Evolutionary conservation across 2,113 vertebrate genomes (phyloP).

Genomic region (Cebidichthys violaceus): DNA sequence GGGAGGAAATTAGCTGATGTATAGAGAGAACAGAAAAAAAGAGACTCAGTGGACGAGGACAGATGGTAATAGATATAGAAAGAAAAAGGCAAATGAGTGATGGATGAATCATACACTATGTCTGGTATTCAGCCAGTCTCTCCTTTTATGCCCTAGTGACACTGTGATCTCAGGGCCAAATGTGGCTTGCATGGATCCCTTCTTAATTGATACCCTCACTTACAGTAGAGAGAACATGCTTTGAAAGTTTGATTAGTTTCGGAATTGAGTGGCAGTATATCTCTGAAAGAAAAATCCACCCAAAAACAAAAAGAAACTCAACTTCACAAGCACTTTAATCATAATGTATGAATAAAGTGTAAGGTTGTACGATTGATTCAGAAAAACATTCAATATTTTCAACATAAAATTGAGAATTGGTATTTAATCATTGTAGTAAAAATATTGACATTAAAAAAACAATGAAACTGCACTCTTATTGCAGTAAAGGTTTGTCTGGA

Average conservation of each 20-base stretch:
- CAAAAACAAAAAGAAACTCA: not conserved
- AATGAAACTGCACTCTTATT: not conserved
- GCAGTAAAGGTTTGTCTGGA: not conserved
- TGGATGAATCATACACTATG: conserved; percentile 38
- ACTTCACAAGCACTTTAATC: not conserved
- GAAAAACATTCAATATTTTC: not conserved
- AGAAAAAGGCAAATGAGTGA: conserved; percentile 33
- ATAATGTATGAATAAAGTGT: not conserved
- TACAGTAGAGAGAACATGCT: conserved; percentile 7
- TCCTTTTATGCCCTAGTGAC: conserved; percentile 46
- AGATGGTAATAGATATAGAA: conserved; percentile 49
- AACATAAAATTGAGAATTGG: not conserved
- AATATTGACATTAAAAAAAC: not conserved
- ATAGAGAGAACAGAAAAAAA: conserved; percentile 43
- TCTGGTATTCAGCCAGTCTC: conserved; percentile 33
- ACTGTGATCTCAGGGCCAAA: conserved; percentile 56
- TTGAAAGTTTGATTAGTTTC: conserved; percentile 56
- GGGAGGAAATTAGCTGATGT: conserved; percentile 62
- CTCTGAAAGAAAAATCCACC: conserved; percentile 14
- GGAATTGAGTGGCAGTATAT: conserved; percentile 7
- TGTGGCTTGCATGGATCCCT: conserved; percentile 37
- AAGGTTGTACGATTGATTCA: not conserved
- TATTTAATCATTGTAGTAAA: not conserved
- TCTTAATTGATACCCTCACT: conserved; percentile 56
- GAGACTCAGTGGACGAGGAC: conserved; percentile 14